These are phyloP conservation scores for Gobiocypris rarus DNA, from an alignment of 2,113 vertebrate genomes.

Conservation along the genomic window DNA sequence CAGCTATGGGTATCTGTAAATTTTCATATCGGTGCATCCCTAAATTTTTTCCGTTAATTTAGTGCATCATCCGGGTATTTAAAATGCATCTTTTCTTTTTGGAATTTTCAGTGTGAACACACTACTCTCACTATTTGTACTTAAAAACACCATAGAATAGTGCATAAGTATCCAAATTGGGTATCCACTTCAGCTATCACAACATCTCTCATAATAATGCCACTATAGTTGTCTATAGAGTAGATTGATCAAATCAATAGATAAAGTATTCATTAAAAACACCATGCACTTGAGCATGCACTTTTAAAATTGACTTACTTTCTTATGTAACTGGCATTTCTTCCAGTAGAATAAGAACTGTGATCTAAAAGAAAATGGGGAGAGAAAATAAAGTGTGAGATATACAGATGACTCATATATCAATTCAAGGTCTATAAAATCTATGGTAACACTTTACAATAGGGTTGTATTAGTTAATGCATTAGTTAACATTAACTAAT, in stretches of 20 bases:
- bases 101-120: no score
- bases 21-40: no score
- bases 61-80: no score
- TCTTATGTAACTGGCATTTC: constrained; percentile 3
- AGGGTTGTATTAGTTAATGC: no score
- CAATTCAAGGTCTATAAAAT: constrained; percentile 12
- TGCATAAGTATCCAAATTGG: no score
- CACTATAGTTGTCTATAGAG: neutral
- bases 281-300: neutral
- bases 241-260: neutral
- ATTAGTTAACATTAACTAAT: no score
- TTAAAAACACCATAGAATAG: no score
- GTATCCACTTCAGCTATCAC: neutral
- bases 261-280: neutral
- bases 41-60: no score
- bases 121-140: no score
- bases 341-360: neutral
- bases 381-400: neutral
- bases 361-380: constrained; percentile 11
- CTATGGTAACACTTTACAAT: no score
- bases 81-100: no score
- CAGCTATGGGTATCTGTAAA: no score
- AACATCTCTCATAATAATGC: neutral
- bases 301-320: neutral
- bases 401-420: constrained; percentile 20